A percentile compares a stretch with the other conserved stretches of the same genome.
These are phyloP conservation scores for Eulithis prunata DNA, from an alignment of 2,888 invertebrate genomes.

Conservation along the genomic window DNA sequence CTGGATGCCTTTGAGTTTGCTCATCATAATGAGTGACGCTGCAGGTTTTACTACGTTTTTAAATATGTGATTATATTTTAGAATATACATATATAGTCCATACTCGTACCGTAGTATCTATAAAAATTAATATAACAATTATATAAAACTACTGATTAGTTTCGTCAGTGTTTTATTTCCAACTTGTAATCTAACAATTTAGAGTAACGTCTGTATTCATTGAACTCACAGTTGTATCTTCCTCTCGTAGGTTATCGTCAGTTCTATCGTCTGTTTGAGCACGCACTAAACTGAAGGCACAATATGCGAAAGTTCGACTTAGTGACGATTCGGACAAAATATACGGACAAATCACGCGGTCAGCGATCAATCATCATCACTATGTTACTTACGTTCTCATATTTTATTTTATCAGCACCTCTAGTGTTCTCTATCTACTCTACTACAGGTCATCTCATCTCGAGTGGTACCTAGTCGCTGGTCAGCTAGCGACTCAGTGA, in stretches of 20 bases:
- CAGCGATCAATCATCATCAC: constrained; percentile 20
- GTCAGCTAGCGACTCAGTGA: constrained; percentile 18
- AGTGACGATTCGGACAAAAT: too few relatives aligned
- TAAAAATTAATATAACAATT: too few relatives aligned
- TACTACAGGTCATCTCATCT: constrained; percentile 11
- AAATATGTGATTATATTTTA: too few relatives aligned
- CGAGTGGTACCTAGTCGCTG: neutral
- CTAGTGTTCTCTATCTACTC: constrained; percentile 7
- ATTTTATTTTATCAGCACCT: constrained; percentile 5
- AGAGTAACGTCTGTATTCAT: neutral
- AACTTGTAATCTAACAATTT: neutral
- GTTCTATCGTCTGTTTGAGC: constrained; percentile 10
- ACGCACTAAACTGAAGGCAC: constrained; percentile 14
- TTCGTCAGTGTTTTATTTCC: too few relatives aligned
- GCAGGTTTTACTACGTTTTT: neutral
- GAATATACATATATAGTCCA: too few relatives aligned
- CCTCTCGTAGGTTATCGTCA: neutral
- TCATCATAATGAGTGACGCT: constrained; percentile 18
- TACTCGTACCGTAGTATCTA: too few relatives aligned
- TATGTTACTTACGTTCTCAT: constrained; percentile 23
- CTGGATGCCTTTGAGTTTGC: constrained; percentile 7
- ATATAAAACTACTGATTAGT: too few relatives aligned
- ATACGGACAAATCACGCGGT: too few relatives aligned
- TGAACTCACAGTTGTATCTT: neutral
- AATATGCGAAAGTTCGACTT: constrained; percentile 27